Percentiles rank a stretch among this genome's conserved stretches.
Evolutionary conservation across 1,140 invertebrate genomes (phyloP).

Genomic region (Brachionus rotundiformis): DNA sequence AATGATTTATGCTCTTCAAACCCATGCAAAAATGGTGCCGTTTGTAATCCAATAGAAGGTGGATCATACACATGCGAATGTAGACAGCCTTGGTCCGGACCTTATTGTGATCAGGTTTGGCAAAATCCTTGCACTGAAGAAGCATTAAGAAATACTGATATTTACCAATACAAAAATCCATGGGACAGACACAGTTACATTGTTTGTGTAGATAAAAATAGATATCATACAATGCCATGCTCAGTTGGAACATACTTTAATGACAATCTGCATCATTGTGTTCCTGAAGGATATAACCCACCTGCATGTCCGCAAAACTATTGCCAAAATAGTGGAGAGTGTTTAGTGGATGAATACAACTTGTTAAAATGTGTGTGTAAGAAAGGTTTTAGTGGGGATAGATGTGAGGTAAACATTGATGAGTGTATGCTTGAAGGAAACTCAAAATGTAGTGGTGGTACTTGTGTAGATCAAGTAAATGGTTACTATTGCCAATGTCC

Average conservation of each 20-base stretch:
- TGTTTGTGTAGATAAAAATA: conserved; percentile 45
- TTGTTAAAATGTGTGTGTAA: conserved; percentile 40
- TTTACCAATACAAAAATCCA: conserved; percentile 30
- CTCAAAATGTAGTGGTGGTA: conserved; percentile 10
- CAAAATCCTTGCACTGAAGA: conserved; percentile 46
- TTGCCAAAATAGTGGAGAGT: conserved; percentile 42
- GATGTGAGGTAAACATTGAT: conserved; percentile 51
- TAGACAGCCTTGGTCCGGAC: conserved; percentile 11
- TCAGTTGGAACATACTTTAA: conserved; percentile 50
- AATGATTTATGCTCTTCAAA: conserved; percentile 41
- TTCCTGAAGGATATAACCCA: conserved; percentile 41
- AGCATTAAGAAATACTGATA: not conserved
- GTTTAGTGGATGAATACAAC: conserved; percentile 39
- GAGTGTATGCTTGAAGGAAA: conserved; percentile 40
- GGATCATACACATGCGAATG: conserved; percentile 36
- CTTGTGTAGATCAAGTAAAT: conserved; percentile 45
- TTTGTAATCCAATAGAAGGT: conserved; percentile 30
- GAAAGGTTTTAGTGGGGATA: conserved; percentile 42
- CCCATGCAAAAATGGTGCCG: conserved; percentile 54
- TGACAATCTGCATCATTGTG: conserved; percentile 48
- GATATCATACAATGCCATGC: conserved; percentile 48
- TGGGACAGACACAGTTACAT: conserved; percentile 46
- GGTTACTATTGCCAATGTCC: conserved; percentile 47
- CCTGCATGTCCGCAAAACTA: conserved; percentile 25
- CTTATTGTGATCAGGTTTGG: conserved; percentile 33